Percentiles rank a stretch among this genome's conserved stretches.
phyloP scores from a whole-genome alignment of 2,888 invertebrate genomes.

The Cosmia pyralina region DNA sequence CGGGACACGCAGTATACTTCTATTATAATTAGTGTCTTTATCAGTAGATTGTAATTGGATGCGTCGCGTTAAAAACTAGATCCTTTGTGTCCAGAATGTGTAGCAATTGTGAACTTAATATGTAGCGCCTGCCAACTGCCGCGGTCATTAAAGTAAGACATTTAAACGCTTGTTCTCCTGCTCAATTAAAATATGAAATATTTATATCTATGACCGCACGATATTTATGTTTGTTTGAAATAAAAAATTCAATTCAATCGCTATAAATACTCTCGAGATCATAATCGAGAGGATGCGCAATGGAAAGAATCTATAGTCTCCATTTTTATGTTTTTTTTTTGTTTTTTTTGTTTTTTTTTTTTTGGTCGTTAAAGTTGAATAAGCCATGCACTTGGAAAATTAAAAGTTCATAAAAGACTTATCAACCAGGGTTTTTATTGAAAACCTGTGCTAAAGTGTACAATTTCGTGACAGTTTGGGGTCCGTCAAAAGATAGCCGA shows the following conservation, averaged over 20 bases:
- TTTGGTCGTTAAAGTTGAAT: constrained; percentile 37
- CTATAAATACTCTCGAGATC: constrained; percentile 22
- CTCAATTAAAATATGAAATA: constrained; percentile 45
- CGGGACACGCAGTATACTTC: constrained; percentile 73
- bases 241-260: constrained; percentile 22
- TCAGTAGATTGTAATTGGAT: constrained; percentile 83
- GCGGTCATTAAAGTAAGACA: constrained; percentile 50
- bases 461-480: constrained; percentile 33
- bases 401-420: constrained; percentile 23
- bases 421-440: constrained; percentile 28
- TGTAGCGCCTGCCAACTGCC: constrained; percentile 52
- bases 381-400: constrained; percentile 26
- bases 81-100: constrained; percentile 72
- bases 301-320: constrained; percentile 23
- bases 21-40: constrained; percentile 85
- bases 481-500: constrained; percentile 40
- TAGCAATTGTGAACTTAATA: constrained; percentile 55
- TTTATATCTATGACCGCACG: constrained; percentile 15
- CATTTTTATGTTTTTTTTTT: constrained; percentile 25
- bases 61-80: constrained; percentile 73
- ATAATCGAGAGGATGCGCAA: constrained; percentile 17
- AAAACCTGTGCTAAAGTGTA: constrained; percentile 14
- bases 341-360: constrained; percentile 27
- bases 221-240: constrained; percentile 16
- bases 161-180: constrained; percentile 40